phyloP scores from a whole-genome alignment of 2,113 vertebrate genomes.

The Setophaga coronata region DNA sequence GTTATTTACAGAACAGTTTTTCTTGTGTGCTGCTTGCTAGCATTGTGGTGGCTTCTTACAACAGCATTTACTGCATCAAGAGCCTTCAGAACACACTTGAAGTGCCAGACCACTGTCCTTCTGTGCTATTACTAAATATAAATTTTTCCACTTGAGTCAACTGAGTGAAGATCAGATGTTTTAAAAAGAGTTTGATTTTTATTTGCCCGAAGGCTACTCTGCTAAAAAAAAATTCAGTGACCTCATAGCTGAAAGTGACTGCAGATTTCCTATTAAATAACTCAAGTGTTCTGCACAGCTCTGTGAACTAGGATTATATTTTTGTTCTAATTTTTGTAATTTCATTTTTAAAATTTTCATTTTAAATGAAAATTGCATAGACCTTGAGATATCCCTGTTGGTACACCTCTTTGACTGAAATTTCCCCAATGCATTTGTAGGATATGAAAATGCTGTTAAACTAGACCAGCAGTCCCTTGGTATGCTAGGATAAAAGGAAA shows the following conservation, averaged over 20 bases:
- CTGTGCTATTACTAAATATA: slow-evolving; percentile 25
- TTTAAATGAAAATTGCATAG: neutral
- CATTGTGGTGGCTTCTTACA: neutral
- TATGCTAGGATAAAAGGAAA: neutral
- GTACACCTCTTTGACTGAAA: neutral
- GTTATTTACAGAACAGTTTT: neutral
- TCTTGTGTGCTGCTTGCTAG: neutral
- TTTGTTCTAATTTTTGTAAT: neutral
- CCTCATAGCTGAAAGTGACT: neutral
- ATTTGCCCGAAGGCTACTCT: neutral
- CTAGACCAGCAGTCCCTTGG: neutral
- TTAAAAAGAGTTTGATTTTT: slow-evolving; percentile 13
- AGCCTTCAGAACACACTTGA: neutral
- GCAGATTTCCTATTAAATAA: neutral
- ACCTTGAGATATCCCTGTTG: neutral
- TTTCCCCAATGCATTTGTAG: neutral
- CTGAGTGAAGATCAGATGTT: neutral
- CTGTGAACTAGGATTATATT: neutral
- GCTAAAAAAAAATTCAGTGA: neutral
- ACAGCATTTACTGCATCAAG: neutral
- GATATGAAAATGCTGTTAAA: neutral
- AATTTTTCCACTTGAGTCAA: neutral
- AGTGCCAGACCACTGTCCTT: neutral
- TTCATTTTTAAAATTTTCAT: neutral
- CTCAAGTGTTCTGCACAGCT: neutral